A percentile compares a stretch with the other conserved stretches of the same genome.
Evolutionary conservation across 2,113 vertebrate genomes (phyloP).

Genomic region (Poeciliopsis turrubarensis): DNA sequence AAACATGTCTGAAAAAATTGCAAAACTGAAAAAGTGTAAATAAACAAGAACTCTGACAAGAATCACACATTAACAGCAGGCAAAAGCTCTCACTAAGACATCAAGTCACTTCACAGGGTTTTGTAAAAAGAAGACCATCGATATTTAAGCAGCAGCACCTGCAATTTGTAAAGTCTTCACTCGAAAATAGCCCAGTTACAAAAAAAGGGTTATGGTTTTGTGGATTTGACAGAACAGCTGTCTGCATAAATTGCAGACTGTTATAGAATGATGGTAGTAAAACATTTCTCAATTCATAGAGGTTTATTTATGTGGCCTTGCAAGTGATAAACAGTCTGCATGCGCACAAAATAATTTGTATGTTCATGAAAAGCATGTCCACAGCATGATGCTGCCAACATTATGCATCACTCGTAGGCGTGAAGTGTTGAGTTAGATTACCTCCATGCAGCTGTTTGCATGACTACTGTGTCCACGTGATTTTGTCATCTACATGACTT

Average conservation of each 20-base stretch:
- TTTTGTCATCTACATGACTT: too few relatives aligned
- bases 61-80: conserved; percentile 6
- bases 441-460: neutral
- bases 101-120: neutral
- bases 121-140: neutral
- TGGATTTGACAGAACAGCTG: neutral
- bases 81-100: conserved; percentile 6
- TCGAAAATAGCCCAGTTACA: conserved; percentile 21
- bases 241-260: conserved; percentile 2
- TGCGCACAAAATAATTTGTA: neutral
- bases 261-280: conserved; percentile 36
- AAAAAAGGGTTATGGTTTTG: neutral
- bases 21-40: conserved; percentile 41
- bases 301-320: neutral
- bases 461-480: neutral
- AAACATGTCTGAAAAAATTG: conserved; percentile 15
- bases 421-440: neutral
- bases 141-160: conserved; percentile 14
- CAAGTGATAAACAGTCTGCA: too few relatives aligned
- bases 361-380: neutral
- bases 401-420: neutral
- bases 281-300: neutral
- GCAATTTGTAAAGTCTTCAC: conserved; percentile 8
- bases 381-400: neutral
- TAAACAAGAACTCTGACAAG: conserved; percentile 15